Base-by-base conservation (phyloP, 2,113 vertebrate genomes). In the Scytalopus superciliaris region DNA sequence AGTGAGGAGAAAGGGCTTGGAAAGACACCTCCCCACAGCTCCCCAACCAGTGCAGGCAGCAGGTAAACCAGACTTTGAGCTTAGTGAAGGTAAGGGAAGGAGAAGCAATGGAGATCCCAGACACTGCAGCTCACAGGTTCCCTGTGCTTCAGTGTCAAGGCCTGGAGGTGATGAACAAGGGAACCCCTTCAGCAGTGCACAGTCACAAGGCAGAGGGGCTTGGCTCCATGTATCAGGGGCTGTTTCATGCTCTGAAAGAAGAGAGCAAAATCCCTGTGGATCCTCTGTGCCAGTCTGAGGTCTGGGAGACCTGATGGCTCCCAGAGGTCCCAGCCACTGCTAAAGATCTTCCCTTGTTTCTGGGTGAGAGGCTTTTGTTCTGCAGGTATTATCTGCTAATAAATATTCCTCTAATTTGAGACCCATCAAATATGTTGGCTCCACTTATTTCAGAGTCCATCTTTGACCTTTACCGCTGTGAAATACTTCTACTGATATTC, bases 401-500 rank as follows among this genome's bases (percentile, higher is more conserved):
- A 94, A 96, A 92, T 96, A 93, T 59, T 92, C 67, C 52, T 92
- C 59, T 89, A 84, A 84, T 68, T 83, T 76, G 57, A 93, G 35
- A 89, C 25, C 39, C 56, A 93, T 93, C 80, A 93, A 90, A 95
- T 96, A 87, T 89, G 40, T 83, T 81, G 85, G 83, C 90, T 95
- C 49, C 7, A 22, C 90, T 94, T 90, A 93, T 84, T 94, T 96
- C 90, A 96, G 76, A 95, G 86, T 82, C 83, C 85, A 78, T 72
- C 80, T 90, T 90, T 96, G 96, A 92, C 92, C 90, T 95, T 92
- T 96, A 94, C 64, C 1, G 12, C 68, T 75, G 64, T 81, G 94
- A 95, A 96, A 94, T 81, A 84, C 60, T 68, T 87, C 83, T 89
- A 68, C 62, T 92, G 86, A 75, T 96, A 89, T 97, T 94, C 88